These are phyloP conservation scores for Arizona elegans DNA, from an alignment of 2,113 vertebrate genomes.

Conservation along the genomic window DNA sequence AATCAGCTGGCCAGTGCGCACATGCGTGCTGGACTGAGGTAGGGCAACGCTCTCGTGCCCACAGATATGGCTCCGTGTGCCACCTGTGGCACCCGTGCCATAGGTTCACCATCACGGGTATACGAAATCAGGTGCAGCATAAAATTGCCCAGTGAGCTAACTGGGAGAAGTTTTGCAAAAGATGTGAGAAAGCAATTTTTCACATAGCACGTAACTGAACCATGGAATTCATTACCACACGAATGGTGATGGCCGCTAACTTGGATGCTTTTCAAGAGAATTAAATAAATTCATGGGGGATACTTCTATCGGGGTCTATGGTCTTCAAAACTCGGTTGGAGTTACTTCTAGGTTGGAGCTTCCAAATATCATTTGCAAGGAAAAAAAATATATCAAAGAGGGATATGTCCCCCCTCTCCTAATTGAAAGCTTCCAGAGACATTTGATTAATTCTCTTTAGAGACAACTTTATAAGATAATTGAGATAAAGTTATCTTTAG, in stretches of 20 bases:
- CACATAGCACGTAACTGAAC: neutral
- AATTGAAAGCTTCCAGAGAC: neutral
- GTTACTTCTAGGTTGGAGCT: neutral
- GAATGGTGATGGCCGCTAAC: neutral
- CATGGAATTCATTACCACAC: neutral
- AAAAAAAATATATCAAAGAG: neutral
- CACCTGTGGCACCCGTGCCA: too few relatives aligned
- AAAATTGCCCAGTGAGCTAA: neutral
- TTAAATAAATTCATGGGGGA: neutral
- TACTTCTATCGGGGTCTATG: neutral
- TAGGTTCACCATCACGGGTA: neutral
- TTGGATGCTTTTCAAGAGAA: neutral
- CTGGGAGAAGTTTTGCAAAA: neutral
- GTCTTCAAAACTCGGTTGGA: neutral
- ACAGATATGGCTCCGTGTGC: too few relatives aligned
- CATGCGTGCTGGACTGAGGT: too few relatives aligned
- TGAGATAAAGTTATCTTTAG: neutral
- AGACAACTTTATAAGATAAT: neutral
- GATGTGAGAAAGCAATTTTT: neutral
- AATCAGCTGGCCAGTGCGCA: too few relatives aligned
- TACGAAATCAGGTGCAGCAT: neutral
- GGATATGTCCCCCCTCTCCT: neutral
- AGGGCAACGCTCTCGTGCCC: too few relatives aligned
- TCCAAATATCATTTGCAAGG: neutral
- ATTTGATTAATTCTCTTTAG: neutral